Evolutionary conservation across 2,888 invertebrate genomes (phyloP), one percentile per base, ranked within the genome.

Genomic region (Cylindroiulus punctatus): DNA sequence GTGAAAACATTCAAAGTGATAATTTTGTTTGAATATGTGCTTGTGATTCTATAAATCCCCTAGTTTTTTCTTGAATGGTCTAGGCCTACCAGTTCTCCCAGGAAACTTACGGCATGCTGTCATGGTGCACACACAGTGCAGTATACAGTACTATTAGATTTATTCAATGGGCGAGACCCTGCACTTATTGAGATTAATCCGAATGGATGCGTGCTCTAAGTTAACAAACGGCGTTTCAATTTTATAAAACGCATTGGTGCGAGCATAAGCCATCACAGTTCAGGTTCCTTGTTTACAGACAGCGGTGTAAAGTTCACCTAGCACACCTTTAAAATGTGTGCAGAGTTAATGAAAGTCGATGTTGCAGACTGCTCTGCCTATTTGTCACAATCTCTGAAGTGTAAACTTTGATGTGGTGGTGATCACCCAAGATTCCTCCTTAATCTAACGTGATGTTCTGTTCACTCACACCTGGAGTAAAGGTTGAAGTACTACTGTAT

Each of bases 131-230:
- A 65, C n/a, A 65, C 65, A 65, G 26, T n/a, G 10, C n/a, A n/a
- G n/a, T n/a, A n/a, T n/a, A n/a, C n/a, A n/a, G 3, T 65, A 10
- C 65, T 65, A 65, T 65, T 52, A 65, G 22, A 65, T 65, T 65
- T 65, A 26, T 22, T 65, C 65, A 65, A n/a, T 65, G 26, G 26
- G 26, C 26, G 26, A 65, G 26, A 65, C 65, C 7, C 65, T 26
- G 65, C 65, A 65, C 65, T 65, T 65, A 65, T 65, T 65, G 65
- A 65, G 65, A 65, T 65, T 65, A 65, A 65, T 65, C 65, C 65
- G 65, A 26, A 65, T 65, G 65, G 5, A 26, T 26, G 65, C 26
- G 26, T 65, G 26, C 65, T 8, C 65, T 1, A 12, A 65, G 26
- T 65, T 65, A 65, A 26, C 65, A 26, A 65, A 65, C 22, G 26